Evolutionary conservation across 1,140 invertebrate genomes (phyloP).

Genomic region (Chrysopa pallens): DNA sequence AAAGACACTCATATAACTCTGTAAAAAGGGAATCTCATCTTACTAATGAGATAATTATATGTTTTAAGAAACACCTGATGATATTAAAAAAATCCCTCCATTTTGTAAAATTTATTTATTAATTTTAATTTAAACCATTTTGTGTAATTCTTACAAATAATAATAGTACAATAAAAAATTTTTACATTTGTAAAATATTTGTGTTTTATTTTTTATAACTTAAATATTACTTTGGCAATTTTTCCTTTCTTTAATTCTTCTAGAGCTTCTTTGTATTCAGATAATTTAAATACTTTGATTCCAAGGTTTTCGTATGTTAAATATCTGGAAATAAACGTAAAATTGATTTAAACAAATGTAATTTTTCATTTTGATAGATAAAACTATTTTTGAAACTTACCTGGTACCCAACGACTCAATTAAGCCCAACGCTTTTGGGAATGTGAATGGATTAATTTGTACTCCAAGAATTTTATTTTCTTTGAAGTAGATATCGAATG

Average conservation of each 20-base stretch:
- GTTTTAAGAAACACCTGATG: not conserved
- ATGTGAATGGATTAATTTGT: constrained; percentile 45
- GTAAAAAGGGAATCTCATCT: not conserved
- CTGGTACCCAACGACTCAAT: constrained; percentile 38
- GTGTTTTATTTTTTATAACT: constrained; percentile 31
- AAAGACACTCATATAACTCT: too few species aligned
- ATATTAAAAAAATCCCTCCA: not conserved
- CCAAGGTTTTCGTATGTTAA: constrained; percentile 42
- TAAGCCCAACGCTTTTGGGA: constrained; percentile 37
- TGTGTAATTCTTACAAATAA: not conserved
- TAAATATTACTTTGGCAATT: constrained; percentile 48
- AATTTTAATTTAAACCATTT: not conserved
- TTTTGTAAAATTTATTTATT: not conserved
- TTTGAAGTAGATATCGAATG: constrained; percentile 38
- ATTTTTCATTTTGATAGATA: too few species aligned
- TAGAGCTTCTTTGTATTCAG: constrained; percentile 36
- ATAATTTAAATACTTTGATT: constrained; percentile 35
- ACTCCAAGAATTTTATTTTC: constrained; percentile 43
- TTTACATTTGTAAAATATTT: constrained; percentile 45
- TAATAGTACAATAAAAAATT: constrained; percentile 2
- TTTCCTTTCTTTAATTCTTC: constrained; percentile 32
- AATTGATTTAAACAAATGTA: too few species aligned
- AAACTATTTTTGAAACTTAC: constrained; percentile 14
- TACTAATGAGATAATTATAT: not conserved
- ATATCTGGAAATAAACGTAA: constrained; percentile 25